Percentiles rank a stretch among this genome's conserved stretches.
These are phyloP conservation scores for Sebastes taczanowskii DNA, from an alignment of 2,797 vertebrate species.

Conservation along the genomic window DNA sequence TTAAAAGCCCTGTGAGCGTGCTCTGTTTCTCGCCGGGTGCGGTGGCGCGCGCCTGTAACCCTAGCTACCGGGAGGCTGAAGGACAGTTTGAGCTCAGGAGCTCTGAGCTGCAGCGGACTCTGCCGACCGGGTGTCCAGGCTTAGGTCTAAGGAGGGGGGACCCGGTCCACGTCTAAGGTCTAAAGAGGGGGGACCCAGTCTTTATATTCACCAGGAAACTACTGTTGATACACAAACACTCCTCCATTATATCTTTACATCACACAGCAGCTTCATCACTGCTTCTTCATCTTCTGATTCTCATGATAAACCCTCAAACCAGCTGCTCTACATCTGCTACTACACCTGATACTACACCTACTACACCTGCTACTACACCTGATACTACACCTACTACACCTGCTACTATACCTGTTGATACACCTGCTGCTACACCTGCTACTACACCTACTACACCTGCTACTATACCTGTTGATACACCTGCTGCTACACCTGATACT, in stretches of 20 bases:
- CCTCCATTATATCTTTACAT: rapidly evolving
- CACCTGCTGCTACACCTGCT: no score
- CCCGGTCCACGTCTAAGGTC: conserved; percentile 75
- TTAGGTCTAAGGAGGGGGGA: conserved; percentile 56
- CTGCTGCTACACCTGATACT: no score
- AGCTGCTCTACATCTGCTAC: background rate
- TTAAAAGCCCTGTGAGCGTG: background rate
- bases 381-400: background rate
- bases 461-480: rapidly evolving
- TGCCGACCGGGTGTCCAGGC: conserved; percentile 64
- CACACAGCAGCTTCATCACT: background rate
- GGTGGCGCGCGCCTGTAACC: conserved; percentile 63
- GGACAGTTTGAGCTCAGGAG: conserved; percentile 64
- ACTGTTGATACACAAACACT: background rate
- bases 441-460: background rate
- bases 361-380: background rate
- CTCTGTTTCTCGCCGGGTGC: background rate
- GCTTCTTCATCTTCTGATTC: background rate
- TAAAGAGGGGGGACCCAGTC: conserved; percentile 60
- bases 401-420: no score
- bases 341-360: no score
- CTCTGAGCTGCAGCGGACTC: conserved; percentile 61
- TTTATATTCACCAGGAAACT: background rate
- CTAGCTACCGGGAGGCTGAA: conserved; percentile 59
- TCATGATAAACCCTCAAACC: background rate